phyloP scores from a whole-genome alignment of 2,888 invertebrate genomes.

The Morpho helenor region DNA sequence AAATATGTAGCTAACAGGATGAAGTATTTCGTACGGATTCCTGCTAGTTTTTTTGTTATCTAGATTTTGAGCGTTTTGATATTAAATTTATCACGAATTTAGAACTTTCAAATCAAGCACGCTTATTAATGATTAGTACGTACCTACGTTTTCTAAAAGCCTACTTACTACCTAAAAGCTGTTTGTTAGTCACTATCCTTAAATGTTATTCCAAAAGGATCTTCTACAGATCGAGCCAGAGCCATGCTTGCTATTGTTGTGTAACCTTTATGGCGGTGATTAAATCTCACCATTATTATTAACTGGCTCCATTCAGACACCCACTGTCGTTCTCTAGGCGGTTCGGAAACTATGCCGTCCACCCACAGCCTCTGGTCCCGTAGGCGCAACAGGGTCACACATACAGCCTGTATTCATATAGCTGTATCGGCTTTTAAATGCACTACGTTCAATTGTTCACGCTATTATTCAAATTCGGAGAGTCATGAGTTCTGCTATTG shows the following conservation, averaged over 20 bases:
- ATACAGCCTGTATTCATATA: constrained; percentile 67
- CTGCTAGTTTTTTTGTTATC: constrained; percentile 3
- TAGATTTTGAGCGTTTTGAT: neutral
- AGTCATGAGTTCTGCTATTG: constrained; percentile 73
- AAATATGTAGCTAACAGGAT: constrained; percentile 52
- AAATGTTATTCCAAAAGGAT: constrained; percentile 52
- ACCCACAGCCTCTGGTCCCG: constrained; percentile 75
- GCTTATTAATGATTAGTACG: constrained; percentile 55
- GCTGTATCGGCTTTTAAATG: constrained; percentile 65
- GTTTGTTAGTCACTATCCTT: constrained; percentile 53
- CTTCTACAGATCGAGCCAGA: constrained; percentile 58
- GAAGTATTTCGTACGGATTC: constrained; percentile 27
- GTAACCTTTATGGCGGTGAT: constrained; percentile 76
- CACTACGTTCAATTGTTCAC: constrained; percentile 70
- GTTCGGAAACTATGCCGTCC: constrained; percentile 76
- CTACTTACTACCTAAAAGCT: constrained; percentile 48
- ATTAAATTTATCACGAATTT: constrained; percentile 4
- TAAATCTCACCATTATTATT: constrained; percentile 79
- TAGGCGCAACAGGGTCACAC: constrained; percentile 78
- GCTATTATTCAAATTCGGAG: constrained; percentile 70
- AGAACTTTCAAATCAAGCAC: constrained; percentile 23
- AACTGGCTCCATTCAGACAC: constrained; percentile 78
- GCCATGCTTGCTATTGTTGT: constrained; percentile 70
- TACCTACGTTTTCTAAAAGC: constrained; percentile 52
- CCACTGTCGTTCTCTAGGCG: constrained; percentile 73